Evolutionary conservation across 2,888 invertebrate species (phyloP), one percentile per base, ranked within the genome.

Genomic region (Yponomeuta plumbellus): DNA sequence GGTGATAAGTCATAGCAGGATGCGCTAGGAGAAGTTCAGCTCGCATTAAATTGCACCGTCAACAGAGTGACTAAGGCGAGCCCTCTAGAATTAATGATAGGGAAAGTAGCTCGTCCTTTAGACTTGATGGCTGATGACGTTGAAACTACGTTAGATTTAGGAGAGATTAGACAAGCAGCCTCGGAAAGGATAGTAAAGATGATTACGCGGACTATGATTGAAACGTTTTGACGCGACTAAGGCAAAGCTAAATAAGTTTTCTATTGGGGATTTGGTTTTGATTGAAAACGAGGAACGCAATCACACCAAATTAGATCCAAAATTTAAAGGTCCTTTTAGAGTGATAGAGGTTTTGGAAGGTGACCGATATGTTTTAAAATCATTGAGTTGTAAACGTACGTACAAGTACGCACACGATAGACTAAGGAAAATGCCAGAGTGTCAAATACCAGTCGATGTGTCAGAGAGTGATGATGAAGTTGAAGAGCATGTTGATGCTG

Each of bases 81-180:
- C 44, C 75, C 73, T 0, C 65, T 78, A n/a, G 77, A 80, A 21
- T 39, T 74, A 0, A 11, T 79, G 1, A 71, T 79, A 0, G 75
- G 74, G 0, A 68, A 65, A n/a, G 59, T 77, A 8, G 69, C 72
- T 8, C 58, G 72, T 44, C 73, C 73, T 0, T 22, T 73, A 11
- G 13, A 40, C 8, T 61, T 74, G 13, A 62, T 71, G 66, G n/a
- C n/a, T n/a, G n/a, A n/a, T n/a, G n/a, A n/a, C n/a, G n/a, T n/a
- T n/a, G n/a, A n/a, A n/a, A n/a, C n/a, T n/a, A n/a, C n/a, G n/a
- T n/a, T n/a, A n/a, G n/a, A n/a, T n/a, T n/a, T n/a, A n/a, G n/a
- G n/a, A 10, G 56, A 0, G 4, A 11, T 67, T 2, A 66, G 72
- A 61, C 68, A 69, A 11, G 34, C 66, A 3, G 72, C 71, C 4